phyloP scores from a whole-genome alignment of 1,140 invertebrate genomes.

The Zophobas atratus region DNA sequence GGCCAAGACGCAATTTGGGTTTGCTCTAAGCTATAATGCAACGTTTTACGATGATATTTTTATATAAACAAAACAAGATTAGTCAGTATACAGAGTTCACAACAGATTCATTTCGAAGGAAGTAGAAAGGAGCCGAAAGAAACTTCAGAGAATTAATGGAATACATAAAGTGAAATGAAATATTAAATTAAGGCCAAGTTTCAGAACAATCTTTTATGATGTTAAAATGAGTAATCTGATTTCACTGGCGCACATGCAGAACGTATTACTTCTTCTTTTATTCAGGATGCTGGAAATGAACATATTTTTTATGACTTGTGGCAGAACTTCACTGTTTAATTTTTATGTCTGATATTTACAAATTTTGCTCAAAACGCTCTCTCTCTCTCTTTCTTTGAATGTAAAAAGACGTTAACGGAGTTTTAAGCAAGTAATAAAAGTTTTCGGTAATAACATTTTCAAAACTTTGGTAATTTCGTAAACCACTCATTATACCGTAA shows the following conservation, averaged over 20 bases:
- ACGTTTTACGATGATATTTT: constrained; percentile 1
- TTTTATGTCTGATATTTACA: no score
- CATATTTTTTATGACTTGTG: no score
- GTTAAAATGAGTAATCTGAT: constrained; percentile 37
- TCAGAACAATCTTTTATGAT: constrained; percentile 34
- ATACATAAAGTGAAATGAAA: constrained; percentile 37
- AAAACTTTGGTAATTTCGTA: constrained; percentile 2
- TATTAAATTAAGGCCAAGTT: constrained; percentile 31
- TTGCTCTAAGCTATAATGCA: neutral
- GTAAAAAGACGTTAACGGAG: neutral
- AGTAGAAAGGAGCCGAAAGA: constrained; percentile 24
- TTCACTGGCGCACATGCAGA: constrained; percentile 21
- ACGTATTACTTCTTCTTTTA: neutral
- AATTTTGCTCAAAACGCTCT: no score
- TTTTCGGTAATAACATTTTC: neutral
- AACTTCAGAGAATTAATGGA: constrained; percentile 34
- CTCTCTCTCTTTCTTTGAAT: neutral
- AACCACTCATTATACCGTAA: no score
- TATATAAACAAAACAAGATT: constrained; percentile 13
- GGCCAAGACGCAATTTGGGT: no score
- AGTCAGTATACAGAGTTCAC: neutral
- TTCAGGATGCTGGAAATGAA: no score
- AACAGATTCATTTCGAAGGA: constrained; percentile 5
- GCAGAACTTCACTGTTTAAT: no score
- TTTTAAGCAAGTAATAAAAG: neutral